Conservation (phyloP, 2,113 vertebrate genomes). For the Labrus mixtus region DNA sequence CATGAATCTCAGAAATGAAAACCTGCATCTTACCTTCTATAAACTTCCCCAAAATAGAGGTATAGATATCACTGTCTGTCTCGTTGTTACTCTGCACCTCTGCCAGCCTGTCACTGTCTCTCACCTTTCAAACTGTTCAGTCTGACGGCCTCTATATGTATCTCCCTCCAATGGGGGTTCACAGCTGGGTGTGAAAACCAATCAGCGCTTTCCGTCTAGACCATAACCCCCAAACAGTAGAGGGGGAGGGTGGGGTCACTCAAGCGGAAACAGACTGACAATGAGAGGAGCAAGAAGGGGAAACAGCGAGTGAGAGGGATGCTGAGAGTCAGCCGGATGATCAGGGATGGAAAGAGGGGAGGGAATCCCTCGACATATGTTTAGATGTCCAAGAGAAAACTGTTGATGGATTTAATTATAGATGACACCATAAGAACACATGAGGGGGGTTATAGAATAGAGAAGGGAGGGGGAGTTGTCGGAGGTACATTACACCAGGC, state of each 20-base stretch:
- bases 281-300: slow-evolving; percentile 57
- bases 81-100: slow-evolving; percentile 58
- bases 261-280: slow-evolving; percentile 64
- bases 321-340: slow-evolving; percentile 67
- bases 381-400: slow-evolving; percentile 70
- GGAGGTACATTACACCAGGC: slow-evolving; percentile 36
- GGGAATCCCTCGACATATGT: slow-evolving; percentile 72
- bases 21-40: slow-evolving; percentile 79
- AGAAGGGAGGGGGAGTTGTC: neutral
- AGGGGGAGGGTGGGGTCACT: slow-evolving; percentile 46
- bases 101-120: slow-evolving; percentile 54
- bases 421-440: slow-evolving; percentile 59
- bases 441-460: neutral
- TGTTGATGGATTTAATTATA: slow-evolving; percentile 80
- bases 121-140: slow-evolving; percentile 78
- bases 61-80: slow-evolving; percentile 44
- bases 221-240: slow-evolving; percentile 71
- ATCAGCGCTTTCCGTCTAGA: slow-evolving; percentile 71
- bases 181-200: slow-evolving; percentile 66
- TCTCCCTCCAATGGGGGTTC: slow-evolving; percentile 77
- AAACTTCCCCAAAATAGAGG: slow-evolving; percentile 63
- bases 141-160: slow-evolving; percentile 76
- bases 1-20: neutral
- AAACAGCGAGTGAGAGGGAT: slow-evolving; percentile 20
- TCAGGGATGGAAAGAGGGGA: slow-evolving; percentile 19